Conservation (phyloP, 2,888 invertebrate genomes). For the Pardosa pseudoannulata region DNA sequence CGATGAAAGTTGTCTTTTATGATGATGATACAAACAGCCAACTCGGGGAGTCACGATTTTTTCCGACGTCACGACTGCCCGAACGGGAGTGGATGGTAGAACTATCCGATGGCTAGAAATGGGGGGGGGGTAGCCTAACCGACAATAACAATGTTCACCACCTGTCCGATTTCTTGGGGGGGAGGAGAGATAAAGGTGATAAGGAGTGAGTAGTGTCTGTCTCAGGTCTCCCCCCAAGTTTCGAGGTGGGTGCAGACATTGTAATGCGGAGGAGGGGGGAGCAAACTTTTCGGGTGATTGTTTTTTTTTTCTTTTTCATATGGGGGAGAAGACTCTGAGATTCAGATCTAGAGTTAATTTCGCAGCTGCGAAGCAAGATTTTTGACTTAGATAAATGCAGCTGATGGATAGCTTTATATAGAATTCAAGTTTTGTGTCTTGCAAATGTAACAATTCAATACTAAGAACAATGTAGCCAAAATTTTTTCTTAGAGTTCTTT, state of each 20-base stretch:
- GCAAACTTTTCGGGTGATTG: constrained; percentile 8
- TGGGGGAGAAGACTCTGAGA: background rate
- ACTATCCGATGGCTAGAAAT: background rate
- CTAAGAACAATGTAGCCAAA: background rate
- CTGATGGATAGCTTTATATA: constrained; percentile 1
- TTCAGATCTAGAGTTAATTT: background rate
- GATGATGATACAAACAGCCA: constrained; percentile 31
- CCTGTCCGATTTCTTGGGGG: constrained; percentile 30
- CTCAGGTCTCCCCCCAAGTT: background rate
- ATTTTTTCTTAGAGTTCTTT: too few species aligned
- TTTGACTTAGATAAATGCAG: background rate
- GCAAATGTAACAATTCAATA: background rate
- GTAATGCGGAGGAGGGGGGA: constrained; percentile 17
- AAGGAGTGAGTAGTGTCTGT: constrained; percentile 34
- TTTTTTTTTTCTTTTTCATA: background rate
- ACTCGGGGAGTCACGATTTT: constrained; percentile 53
- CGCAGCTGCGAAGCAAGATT: background rate
- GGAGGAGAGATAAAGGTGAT: constrained; percentile 27
- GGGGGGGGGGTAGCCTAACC: background rate
- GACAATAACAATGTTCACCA: constrained; percentile 16
- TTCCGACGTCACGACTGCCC: constrained; percentile 42
- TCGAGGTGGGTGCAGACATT: background rate
- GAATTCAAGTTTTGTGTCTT: background rate
- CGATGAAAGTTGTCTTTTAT: constrained; percentile 55
- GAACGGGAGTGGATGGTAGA: constrained; percentile 1